Base-by-base conservation (phyloP, 1,140 invertebrate species). In the Drosophila melanica region DNA sequence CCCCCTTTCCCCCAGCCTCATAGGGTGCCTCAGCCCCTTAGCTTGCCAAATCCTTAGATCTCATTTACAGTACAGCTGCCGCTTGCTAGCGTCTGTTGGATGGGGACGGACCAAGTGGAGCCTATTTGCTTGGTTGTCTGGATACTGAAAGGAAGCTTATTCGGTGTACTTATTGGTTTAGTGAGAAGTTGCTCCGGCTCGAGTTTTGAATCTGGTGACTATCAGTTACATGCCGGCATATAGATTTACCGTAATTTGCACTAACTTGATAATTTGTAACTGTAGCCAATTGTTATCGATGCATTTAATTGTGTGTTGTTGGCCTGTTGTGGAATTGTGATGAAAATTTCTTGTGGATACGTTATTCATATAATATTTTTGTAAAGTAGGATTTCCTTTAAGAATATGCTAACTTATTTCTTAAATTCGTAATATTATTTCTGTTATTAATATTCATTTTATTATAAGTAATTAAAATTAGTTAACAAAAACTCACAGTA, bases 61-160 rank as follows among this genome's bases (percentile, higher is more conserved):
- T n/a, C 16, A 35, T 11, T 37, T 37, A 10, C 27, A 27, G 27
- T 27, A 7, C 18, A 54, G 35, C 42, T 42, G 20, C 60, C 10
- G 20, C 12, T n/a, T 41, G 37, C 37, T 41, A 12, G 47, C 50
- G 51, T 39, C 27, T 62, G 45, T 4, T 35, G 18, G 8, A 4
- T 5, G 23, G 23, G 23, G 1, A 27, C 23, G 0, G 23, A 5
- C 33, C 55, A 47, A 33, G 37, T 67, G 42, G 42, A 57, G 65
- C 65, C 62, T 74, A 74, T 74, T 74, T 74, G 71, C 71, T 69
- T 63, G 71, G 35, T 30, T 69, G 71, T 69, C 65, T 69, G 65
- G 30, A n/a, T 27, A 69, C 23, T 48, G 64, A 37, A 68, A 68
- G 64, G 55, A 55, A 54, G 70, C 64, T 62, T 73, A 73, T 67